Percentiles rank a stretch among this genome's conserved stretches.
These are phyloP conservation scores for Acrobasis consociella DNA, from an alignment of 2,888 invertebrate genomes.

Conservation along the genomic window DNA sequence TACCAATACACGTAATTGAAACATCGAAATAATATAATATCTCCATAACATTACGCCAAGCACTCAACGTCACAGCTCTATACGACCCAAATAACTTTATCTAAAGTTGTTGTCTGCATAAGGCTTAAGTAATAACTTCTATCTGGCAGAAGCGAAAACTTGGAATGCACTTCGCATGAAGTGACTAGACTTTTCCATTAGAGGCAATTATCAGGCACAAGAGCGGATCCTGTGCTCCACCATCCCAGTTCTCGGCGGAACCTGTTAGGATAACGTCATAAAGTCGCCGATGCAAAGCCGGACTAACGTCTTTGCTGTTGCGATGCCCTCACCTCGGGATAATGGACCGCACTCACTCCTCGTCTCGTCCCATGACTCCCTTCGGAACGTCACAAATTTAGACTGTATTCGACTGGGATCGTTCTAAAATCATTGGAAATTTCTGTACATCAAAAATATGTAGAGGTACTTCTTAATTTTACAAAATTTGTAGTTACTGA, in stretches of 20 bases:
- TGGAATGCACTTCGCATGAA: constrained; percentile 77
- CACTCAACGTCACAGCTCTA: constrained; percentile 28
- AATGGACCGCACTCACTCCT: constrained; percentile 64
- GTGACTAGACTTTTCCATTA: constrained; percentile 82
- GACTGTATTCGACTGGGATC: constrained; percentile 25
- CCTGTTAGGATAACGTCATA: constrained; percentile 82
- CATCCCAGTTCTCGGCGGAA: constrained; percentile 63
- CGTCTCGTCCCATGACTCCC: constrained; percentile 34
- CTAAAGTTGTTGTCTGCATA: constrained; percentile 59
- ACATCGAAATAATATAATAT: constrained; percentile 11
- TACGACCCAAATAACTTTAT: constrained; percentile 48
- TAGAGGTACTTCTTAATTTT: too few species aligned
- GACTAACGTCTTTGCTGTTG: constrained; percentile 79
- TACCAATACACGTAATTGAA: neutral
- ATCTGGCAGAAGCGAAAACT: constrained; percentile 74
- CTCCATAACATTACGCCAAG: constrained; percentile 18
- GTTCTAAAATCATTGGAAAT: constrained; percentile 16
- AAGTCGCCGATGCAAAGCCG: constrained; percentile 77
- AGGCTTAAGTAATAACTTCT: constrained; percentile 74
- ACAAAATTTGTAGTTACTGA: too few species aligned
- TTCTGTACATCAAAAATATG: neutral
- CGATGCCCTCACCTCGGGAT: constrained; percentile 70
- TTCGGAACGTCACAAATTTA: constrained; percentile 38
- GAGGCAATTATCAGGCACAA: constrained; percentile 80
- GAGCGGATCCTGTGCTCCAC: constrained; percentile 70